phyloP scores from a whole-genome alignment of 2,888 invertebrate species.

The Hypomecis punctinalis region DNA sequence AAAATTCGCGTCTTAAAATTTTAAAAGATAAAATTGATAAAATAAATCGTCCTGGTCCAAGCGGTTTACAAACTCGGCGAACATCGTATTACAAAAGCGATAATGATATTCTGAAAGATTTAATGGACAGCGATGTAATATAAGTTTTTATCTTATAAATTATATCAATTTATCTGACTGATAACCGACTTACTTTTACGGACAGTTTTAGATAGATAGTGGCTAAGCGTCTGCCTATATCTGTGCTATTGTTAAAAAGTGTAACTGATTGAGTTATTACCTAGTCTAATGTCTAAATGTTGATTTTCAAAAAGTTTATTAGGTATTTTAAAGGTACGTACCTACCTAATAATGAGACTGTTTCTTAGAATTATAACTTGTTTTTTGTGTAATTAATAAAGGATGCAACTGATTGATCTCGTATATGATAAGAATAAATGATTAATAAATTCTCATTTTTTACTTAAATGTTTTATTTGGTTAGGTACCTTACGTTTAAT shows the following conservation, averaged over 20 bases:
- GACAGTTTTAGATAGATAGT: background rate
- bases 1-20: too few species aligned
- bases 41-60: slow-evolving; percentile 27
- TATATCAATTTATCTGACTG: too few species aligned
- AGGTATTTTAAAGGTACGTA: slow-evolving; percentile 1
- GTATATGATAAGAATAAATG: slow-evolving; percentile 3
- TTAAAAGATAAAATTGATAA: background rate
- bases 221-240: background rate
- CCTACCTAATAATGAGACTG: background rate
- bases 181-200: too few species aligned
- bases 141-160: background rate
- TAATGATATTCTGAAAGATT: background rate
- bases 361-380: slow-evolving; percentile 18
- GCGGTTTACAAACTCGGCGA: slow-evolving; percentile 35
- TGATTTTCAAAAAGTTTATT: slow-evolving; percentile 7
- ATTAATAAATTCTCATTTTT: slow-evolving; percentile 1
- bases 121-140: background rate
- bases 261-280: too few species aligned
- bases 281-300: background rate
- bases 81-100: slow-evolving; percentile 2
- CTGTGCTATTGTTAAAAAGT: background rate
- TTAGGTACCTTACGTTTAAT: background rate
- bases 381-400: slow-evolving; percentile 20
- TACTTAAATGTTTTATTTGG: slow-evolving; percentile 1
- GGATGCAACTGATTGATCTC: slow-evolving; percentile 11